Evolutionary conservation across 2,113 vertebrate species (phyloP).

Genomic region (Scalopus aquaticus): DNA sequence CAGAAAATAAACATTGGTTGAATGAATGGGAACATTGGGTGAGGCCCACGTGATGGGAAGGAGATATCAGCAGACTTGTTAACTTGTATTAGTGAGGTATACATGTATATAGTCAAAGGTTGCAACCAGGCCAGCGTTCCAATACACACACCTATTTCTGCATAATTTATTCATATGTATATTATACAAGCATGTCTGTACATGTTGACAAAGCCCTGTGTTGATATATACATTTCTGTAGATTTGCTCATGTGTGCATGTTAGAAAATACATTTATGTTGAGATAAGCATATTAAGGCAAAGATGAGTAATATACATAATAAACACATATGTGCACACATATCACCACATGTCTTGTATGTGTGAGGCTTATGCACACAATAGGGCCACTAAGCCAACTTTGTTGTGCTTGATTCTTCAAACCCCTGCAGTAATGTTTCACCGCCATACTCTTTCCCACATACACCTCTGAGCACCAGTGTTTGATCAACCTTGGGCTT

Average conservation of each 20-base stretch:
- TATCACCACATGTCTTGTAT: background rate
- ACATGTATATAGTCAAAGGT: background rate
- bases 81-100: background rate
- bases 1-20: background rate
- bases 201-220: background rate
- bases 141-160: background rate
- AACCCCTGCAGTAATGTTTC: background rate
- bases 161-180: background rate
- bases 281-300: background rate
- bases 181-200: background rate
- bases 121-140: background rate
- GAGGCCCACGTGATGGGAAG: background rate
- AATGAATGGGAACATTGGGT: background rate
- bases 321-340: background rate
- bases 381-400: background rate
- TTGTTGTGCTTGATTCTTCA: constrained; percentile 15
- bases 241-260: background rate
- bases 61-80: background rate
- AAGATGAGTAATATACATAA: background rate
- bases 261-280: background rate
- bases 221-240: background rate
- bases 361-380: background rate
- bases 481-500: background rate
- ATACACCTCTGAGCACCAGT: background rate
- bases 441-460: background rate